A percentile compares a stretch with the other conserved stretches of the same genome.
phyloP scores from a whole-genome alignment of 2,113 vertebrate genomes.

The Caranx melampygus region DNA sequence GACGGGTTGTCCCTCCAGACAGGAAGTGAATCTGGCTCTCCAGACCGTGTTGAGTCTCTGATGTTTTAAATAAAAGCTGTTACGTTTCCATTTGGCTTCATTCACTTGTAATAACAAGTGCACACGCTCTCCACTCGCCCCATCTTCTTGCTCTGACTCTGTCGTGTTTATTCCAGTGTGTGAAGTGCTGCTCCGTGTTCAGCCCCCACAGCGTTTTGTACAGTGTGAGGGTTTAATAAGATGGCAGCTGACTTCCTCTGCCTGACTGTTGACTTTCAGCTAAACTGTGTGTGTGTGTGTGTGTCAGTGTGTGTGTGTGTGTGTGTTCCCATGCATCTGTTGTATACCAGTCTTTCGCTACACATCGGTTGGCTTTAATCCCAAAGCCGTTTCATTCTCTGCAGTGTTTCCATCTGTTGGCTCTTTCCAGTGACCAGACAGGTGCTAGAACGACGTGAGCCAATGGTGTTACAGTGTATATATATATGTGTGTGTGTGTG shows the following conservation, averaged over 20 bases:
- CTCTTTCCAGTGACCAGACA: conserved; percentile 33
- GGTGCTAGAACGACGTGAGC: conserved; percentile 26
- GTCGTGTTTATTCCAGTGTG: not conserved
- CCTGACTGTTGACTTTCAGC: conserved; percentile 15
- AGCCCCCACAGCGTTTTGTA: conserved; percentile 7
- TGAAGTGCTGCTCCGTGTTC: not conserved
- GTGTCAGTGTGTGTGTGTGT: conserved; percentile 19
- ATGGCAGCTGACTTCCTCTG: conserved; percentile 29
- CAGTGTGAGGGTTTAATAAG: conserved; percentile 59
- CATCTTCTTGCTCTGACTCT: not conserved
- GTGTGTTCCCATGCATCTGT: conserved; percentile 31
- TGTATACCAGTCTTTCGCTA: conserved; percentile 33
- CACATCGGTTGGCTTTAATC: conserved; percentile 28
- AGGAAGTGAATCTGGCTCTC: conserved; percentile 8
- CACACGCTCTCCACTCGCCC: no score
- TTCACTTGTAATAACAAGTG: no score
- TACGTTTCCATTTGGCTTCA: not conserved
- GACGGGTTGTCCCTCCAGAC: not conserved
- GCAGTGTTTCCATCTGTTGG: conserved; percentile 50
- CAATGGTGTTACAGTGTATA: conserved; percentile 1
- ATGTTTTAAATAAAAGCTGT: conserved; percentile 23
- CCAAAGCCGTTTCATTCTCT: conserved; percentile 29
- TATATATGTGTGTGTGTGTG: not conserved
- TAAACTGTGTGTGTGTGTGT: not conserved
- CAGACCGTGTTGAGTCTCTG: not conserved